A percentile compares a stretch with the other conserved stretches of the same genome.
Conservation (phyloP, 2,888 invertebrate genomes). For the Chymomyza procnemis region DNA sequence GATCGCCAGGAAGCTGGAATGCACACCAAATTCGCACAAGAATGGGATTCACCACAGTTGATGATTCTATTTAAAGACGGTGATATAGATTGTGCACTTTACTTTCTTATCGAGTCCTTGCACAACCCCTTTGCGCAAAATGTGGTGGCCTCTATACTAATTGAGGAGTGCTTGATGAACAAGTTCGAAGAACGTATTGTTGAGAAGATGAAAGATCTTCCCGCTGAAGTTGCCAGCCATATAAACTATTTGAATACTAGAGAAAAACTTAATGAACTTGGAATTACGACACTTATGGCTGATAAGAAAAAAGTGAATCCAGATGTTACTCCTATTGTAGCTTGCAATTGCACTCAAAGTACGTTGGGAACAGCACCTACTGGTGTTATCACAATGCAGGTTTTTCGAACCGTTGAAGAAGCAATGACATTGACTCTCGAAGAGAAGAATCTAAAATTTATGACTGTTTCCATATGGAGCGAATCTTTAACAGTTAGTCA, state of each 20-base stretch:
- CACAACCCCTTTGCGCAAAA: slow-evolving; percentile 36
- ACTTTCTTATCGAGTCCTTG: slow-evolving; percentile 31
- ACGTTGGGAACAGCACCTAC: slow-evolving; percentile 21
- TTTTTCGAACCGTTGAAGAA: slow-evolving; percentile 29
- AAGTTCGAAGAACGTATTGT: slow-evolving; percentile 34
- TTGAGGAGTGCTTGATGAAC: slow-evolving; percentile 32
- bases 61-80: slow-evolving; percentile 47
- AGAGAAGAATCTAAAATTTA: slow-evolving; percentile 8
- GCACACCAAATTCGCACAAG: neutral
- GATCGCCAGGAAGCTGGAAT: neutral
- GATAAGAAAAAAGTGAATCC: neutral
- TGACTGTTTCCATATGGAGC: slow-evolving; percentile 38
- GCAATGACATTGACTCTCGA: slow-evolving; percentile 16
- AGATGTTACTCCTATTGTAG: slow-evolving; percentile 23
- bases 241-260: slow-evolving; percentile 14
- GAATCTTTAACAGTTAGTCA: slow-evolving; percentile 37
- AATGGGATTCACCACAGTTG: slow-evolving; percentile 26
- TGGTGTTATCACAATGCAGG: slow-evolving; percentile 40
- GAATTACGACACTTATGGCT: neutral
- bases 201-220: slow-evolving; percentile 13
- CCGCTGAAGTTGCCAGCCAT: neutral
- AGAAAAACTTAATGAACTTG: neutral
- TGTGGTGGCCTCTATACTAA: slow-evolving; percentile 33
- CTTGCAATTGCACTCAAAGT: slow-evolving; percentile 16
- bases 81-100: slow-evolving; percentile 45